A percentile compares a stretch with the other conserved stretches of the same genome.
These are phyloP conservation scores for Lysiphlebus fabarum DNA, from an alignment of 1,140 invertebrate genomes.

Conservation along the genomic window DNA sequence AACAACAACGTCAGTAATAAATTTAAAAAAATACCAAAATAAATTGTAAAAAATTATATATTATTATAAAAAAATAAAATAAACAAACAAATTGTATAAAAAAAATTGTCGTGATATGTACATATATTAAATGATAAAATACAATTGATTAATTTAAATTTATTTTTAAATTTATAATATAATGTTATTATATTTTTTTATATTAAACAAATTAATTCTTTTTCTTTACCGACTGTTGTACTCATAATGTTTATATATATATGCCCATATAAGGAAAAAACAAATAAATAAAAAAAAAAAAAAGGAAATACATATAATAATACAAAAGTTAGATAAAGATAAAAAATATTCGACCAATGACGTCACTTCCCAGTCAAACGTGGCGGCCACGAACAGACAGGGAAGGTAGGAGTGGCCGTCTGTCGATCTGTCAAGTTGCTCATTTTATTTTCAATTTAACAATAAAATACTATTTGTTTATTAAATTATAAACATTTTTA, in stretches of 20 bases:
- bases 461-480: conserved; percentile 26
- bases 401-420: conserved; percentile 42
- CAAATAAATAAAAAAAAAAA: not conserved
- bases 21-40: not conserved
- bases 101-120: too few relatives aligned
- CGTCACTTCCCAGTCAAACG: conserved; percentile 51
- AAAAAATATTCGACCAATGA: conserved; percentile 29
- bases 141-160: too few relatives aligned
- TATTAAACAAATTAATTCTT: too few relatives aligned
- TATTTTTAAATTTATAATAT: too few relatives aligned
- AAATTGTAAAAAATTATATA: not conserved
- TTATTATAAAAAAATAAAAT: too few relatives aligned
- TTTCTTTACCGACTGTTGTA: too few relatives aligned
- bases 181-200: too few relatives aligned
- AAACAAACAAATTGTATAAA: not conserved
- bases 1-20: not conserved
- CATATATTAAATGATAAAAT: too few relatives aligned
- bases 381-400: conserved; percentile 36
- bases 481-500: conserved; percentile 19
- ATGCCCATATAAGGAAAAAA: too few relatives aligned
- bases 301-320: not conserved
- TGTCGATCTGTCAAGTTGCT: conserved; percentile 39
- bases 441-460: not conserved
- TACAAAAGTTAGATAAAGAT: not conserved
- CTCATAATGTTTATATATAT: too few relatives aligned